Base-by-base conservation (phyloP, 2,888 invertebrate genomes). In the Xylocampa areola region DNA sequence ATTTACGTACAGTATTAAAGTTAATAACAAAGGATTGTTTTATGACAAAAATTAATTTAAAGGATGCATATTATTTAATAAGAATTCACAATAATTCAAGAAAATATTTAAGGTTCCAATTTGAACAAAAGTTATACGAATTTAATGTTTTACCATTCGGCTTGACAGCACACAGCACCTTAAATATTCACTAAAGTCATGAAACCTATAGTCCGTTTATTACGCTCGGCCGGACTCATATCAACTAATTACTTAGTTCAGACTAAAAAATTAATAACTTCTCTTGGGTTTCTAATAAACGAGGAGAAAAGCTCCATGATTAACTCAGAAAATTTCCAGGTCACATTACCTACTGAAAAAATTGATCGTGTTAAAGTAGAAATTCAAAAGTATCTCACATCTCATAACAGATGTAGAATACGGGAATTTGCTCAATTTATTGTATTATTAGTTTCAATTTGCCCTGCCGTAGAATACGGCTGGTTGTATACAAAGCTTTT, bases 211-310 rank as follows among this genome's bases (percentile, higher is more conserved):
- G 16, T 33, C 2, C 8, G 16, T 7, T 7, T 33, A 2, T 8
- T 33, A 2, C 14, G 32, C 3, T 16, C 8, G 0, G 14, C 14
- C 8, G 32, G 32, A 16, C 7, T 16, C 6, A 8, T 33, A 8
- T 33, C 23, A 14, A 41, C 27, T 0, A 33, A 32, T n/a, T 49
- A 50, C 2, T 13, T 60, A 5, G 49, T 8, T 6, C 3, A 16
- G 0, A 8, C 32, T 1, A 33, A 33, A 14, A 33, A 16, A 11
- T 16, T 40, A 25, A 3, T 45, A 8, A 25, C 19, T 1, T 25
- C 35, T 11, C 25, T 54, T 5, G 60, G 50, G 0, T 45, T 50
- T 14, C 1, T 45, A 3, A 23, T 60, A 23, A 35, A 53, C 16
- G 4, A 36, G 1, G 21, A 40, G 2, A 47, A 47, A 19, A 37